These are phyloP conservation scores for Neotoma lepida DNA, from an alignment of 2,113 vertebrate genomes.

Conservation along the genomic window DNA sequence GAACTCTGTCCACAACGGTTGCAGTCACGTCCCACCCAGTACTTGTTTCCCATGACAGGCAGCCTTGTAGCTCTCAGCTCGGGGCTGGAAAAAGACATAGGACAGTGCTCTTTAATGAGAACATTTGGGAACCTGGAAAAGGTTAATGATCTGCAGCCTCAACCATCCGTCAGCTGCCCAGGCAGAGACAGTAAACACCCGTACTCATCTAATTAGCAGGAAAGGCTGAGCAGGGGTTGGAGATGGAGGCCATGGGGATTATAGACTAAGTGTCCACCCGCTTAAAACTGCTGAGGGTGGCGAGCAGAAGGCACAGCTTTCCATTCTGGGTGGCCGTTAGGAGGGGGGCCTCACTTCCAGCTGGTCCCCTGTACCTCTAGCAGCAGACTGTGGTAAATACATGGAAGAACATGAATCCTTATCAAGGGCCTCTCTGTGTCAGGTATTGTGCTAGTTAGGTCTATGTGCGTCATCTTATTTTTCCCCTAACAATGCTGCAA, in stretches of 20 bases:
- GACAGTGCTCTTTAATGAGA: slow-evolving; percentile 78
- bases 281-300: slow-evolving; percentile 51
- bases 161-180: slow-evolving; percentile 76
- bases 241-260: slow-evolving; percentile 53
- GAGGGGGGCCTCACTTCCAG: neutral
- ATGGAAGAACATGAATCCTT: neutral
- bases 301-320: slow-evolving; percentile 32
- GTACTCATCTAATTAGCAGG: slow-evolving; percentile 80
- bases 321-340: slow-evolving; percentile 32
- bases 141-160: slow-evolving; percentile 79
- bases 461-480: neutral
- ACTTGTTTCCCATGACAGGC: neutral
- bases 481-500: neutral
- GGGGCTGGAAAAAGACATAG: slow-evolving; percentile 68
- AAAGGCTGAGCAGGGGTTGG: slow-evolving; percentile 76
- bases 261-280: slow-evolving; percentile 51
- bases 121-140: slow-evolving; percentile 78
- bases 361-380: neutral
- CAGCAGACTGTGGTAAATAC: neutral
- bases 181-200: slow-evolving; percentile 77
- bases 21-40: neutral
- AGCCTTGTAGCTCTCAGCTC: slow-evolving; percentile 47
- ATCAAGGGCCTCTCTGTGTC: neutral
- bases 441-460: neutral
- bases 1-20: slow-evolving; percentile 39